Base-by-base conservation (phyloP, 1,140 invertebrate genomes). In the Macrobrachium nipponense region DNA sequence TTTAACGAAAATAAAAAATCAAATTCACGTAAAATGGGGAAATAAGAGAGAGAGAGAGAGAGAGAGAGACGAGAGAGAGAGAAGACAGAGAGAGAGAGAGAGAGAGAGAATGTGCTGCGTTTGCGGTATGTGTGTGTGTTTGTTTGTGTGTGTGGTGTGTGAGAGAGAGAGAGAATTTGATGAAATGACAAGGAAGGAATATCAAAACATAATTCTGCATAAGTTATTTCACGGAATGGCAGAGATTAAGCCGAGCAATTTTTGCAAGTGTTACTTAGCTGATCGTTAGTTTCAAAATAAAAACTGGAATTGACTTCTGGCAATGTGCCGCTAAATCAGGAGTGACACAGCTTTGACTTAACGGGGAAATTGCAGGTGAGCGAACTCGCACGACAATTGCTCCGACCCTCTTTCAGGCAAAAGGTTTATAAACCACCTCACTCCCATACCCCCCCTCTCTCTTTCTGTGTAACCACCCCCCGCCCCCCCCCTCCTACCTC, bases 281-380 rank as follows among this genome's bases (percentile, higher is more conserved):
- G 51, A 51, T 51, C 51, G 51, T 51, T 51, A 51, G 8, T 51
- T 12, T 51, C 51, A 51, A 7, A 51, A 51, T 51, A 51, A 51
- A 51, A 51, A 51, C 51, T 0, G 51, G 51, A 51, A 51, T 51
- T 51, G 51, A 51, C 51, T 10, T 51, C 51, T 10, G 51, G 51
- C 8, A 5, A 51, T 51, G 51, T 51, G 51, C 51, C 7, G 51
- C 76, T 84, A 77, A 84, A 72, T 77, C 73, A 84, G 73, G 66
- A 84, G 73, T 76, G 81, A 75, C 73, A 51, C 73, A 51, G 51
- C 82, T 73, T 84, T 77, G 62, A 64, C 82, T 68, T 51, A 51
- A 51, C 51, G 51, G 51, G 51, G 51, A 51, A 51, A 51, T 51
- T 51, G 51, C 51, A 51, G 51, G 51, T 51, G 8, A 51, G 51